A percentile compares a stretch with the other conserved stretches of the same genome.
These are phyloP conservation scores for Pangasianodon gigas DNA, from an alignment of 2,113 vertebrate genomes.

Conservation along the genomic window DNA sequence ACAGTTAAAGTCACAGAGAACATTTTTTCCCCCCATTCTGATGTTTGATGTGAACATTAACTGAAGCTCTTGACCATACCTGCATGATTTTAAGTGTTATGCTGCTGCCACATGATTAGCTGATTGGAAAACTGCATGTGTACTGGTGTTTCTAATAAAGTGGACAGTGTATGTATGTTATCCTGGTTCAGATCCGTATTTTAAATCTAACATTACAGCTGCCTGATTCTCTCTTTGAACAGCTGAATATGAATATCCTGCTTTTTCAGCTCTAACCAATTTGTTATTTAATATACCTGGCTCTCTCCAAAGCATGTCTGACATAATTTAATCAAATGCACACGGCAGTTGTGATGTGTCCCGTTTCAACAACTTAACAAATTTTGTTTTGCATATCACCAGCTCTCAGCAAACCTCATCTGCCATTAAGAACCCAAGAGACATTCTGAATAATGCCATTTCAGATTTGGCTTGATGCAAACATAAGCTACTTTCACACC, in stretches of 20 bases:
- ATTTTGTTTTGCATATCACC: slow-evolving; percentile 1
- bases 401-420: slow-evolving; percentile 8
- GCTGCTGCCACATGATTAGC: not conserved
- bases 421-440: slow-evolving; percentile 14
- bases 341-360: not conserved
- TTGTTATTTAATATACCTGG: slow-evolving; percentile 13
- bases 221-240: not conserved
- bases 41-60: not conserved
- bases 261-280: not conserved
- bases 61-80: not conserved
- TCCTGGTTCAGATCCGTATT: not conserved
- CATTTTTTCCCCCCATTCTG: not conserved
- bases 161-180: not conserved
- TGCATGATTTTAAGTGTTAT: not conserved
- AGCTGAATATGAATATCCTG: not conserved
- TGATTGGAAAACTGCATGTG: not conserved
- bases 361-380: not conserved
- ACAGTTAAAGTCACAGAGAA: too few species aligned
- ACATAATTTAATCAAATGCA: slow-evolving; percentile 14
- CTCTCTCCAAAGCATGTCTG: not conserved
- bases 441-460: slow-evolving; percentile 26
- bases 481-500: slow-evolving; percentile 20
- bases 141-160: not conserved
- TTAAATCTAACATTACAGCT: not conserved
- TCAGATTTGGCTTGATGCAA: slow-evolving; percentile 15